Percentiles rank a stretch among this genome's conserved stretches.
Conservation (phyloP, 1,140 invertebrate genomes). For the Drosophila funebris region DNA sequence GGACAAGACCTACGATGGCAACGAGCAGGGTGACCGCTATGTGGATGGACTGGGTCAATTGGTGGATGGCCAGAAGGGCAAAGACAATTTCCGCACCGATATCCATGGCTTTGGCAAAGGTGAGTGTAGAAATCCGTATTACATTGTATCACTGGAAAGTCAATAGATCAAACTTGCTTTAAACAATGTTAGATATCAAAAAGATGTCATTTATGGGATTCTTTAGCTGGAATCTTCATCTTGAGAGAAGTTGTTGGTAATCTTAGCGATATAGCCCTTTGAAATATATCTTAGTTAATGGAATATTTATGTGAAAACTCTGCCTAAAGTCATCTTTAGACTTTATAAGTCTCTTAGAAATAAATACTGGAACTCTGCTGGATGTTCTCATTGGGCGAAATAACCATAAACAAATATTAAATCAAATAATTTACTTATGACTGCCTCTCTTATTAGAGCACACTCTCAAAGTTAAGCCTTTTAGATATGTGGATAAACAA, state of each 20-base stretch:
- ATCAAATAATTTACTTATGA: conserved; percentile 4
- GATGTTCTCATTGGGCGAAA: background rate
- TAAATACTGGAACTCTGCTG: background rate
- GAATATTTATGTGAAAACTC: too few relatives aligned
- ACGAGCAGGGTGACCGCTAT: conserved; percentile 89
- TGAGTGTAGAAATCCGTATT: conserved; percentile 72
- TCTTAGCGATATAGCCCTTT: too few relatives aligned
- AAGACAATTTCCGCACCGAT: conserved; percentile 92
- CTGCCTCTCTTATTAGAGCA: conserved; percentile 18
- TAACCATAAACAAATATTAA: background rate
- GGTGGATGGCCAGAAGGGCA: conserved; percentile 93
- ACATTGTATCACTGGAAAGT: too few relatives aligned
- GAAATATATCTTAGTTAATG: too few relatives aligned
- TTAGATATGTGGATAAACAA: conserved; percentile 1
- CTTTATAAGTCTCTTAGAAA: background rate
- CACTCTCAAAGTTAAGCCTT: conserved; percentile 3
- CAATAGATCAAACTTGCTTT: background rate
- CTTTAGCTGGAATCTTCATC: too few relatives aligned
- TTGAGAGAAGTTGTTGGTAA: too few relatives aligned
- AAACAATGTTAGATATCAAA: too few relatives aligned
- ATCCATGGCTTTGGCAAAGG: conserved; percentile 88
- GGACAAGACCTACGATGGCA: conserved; percentile 96
- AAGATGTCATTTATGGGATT: too few relatives aligned
- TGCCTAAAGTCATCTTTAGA: too few relatives aligned
- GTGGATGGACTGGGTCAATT: conserved; percentile 95